These are phyloP conservation scores for Limnephilus rhombicus DNA, from an alignment of 2,888 invertebrate species.

Conservation along the genomic window DNA sequence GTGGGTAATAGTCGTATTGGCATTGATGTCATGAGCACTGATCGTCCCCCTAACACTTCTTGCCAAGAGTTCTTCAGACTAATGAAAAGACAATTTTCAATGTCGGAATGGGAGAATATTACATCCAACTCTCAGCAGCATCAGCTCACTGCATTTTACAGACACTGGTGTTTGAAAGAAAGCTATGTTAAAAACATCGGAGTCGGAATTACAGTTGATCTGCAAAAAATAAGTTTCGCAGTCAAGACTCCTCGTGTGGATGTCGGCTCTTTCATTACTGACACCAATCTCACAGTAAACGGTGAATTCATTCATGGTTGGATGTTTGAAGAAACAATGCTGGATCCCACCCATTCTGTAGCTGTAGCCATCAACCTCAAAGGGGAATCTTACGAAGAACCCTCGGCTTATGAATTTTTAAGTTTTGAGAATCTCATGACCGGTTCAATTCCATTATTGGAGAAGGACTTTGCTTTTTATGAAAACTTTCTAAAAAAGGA, in stretches of 20 bases:
- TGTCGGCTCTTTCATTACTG: constrained; percentile 72
- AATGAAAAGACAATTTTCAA: constrained; percentile 92
- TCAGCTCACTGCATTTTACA: constrained; percentile 89
- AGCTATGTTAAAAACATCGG: constrained; percentile 96
- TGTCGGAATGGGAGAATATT: constrained; percentile 89
- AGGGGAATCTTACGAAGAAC: constrained; percentile 64
- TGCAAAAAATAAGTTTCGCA: constrained; percentile 87
- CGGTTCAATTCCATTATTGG: constrained; percentile 75
- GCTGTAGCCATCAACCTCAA: constrained; percentile 80
- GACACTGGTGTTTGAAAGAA: constrained; percentile 96
- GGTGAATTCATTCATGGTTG: constrained; percentile 80
- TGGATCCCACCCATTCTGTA: constrained; percentile 87
- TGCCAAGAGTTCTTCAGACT: constrained; percentile 90
- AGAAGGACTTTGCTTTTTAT: constrained; percentile 78
- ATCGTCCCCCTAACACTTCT: constrained; percentile 84
- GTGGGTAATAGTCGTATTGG: constrained; percentile 78
- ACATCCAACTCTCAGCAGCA: constrained; percentile 77
- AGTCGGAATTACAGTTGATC: constrained; percentile 87
- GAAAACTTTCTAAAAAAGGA: constrained; percentile 79
- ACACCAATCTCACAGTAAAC: constrained; percentile 83
- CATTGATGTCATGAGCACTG: constrained; percentile 94
- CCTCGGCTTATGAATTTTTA: constrained; percentile 76
- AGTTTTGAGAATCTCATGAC: constrained; percentile 80
- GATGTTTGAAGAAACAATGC: constrained; percentile 90
- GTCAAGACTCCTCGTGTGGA: constrained; percentile 76